Conservation (phyloP, 2,797 vertebrate genomes). For the Hyperoplus immaculatus region DNA sequence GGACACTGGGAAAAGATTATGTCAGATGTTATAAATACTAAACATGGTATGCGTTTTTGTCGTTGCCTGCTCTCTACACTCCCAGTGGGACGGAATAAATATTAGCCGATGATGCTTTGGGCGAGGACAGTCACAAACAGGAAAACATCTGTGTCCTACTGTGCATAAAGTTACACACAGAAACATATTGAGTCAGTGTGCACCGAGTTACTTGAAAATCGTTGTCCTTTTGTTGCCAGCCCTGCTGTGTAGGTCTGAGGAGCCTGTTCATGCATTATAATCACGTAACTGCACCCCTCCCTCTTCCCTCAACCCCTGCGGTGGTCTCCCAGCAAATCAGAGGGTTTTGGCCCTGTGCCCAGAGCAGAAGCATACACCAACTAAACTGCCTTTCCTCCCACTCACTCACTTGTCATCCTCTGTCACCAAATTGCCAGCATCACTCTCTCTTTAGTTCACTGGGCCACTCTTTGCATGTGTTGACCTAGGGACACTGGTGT, state of each 20-base stretch:
- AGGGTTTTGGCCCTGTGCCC: constrained; percentile 64
- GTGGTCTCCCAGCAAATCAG: constrained; percentile 52
- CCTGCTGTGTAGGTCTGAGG: constrained; percentile 28
- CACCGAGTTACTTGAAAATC: constrained; percentile 5
- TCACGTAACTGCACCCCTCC: constrained; percentile 47
- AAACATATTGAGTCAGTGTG: constrained; percentile 18
- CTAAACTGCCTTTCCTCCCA: constrained; percentile 49
- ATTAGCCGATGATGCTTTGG: constrained; percentile 41
- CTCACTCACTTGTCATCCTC: constrained; percentile 46
- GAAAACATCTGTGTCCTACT: constrained; percentile 65
- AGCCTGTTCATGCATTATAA: constrained; percentile 53
- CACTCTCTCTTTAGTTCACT: constrained; percentile 52
- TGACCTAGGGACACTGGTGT: constrained; percentile 43
- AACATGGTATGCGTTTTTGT: constrained; percentile 71
- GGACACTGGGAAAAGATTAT: constrained; percentile 69
- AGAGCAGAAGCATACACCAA: constrained; percentile 62
- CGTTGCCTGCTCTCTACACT: constrained; percentile 56
- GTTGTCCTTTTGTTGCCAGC: constrained; percentile 41
- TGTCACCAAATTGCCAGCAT: constrained; percentile 61
- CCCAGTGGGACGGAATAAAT: constrained; percentile 42
- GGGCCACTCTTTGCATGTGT: constrained; percentile 21
- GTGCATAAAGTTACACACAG: constrained; percentile 16
- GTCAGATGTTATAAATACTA: constrained; percentile 81
- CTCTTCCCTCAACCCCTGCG: not conserved
- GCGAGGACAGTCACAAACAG: constrained; percentile 56